Conservation (phyloP, 2,797 vertebrate species). For the Falco novaeseelandiae region DNA sequence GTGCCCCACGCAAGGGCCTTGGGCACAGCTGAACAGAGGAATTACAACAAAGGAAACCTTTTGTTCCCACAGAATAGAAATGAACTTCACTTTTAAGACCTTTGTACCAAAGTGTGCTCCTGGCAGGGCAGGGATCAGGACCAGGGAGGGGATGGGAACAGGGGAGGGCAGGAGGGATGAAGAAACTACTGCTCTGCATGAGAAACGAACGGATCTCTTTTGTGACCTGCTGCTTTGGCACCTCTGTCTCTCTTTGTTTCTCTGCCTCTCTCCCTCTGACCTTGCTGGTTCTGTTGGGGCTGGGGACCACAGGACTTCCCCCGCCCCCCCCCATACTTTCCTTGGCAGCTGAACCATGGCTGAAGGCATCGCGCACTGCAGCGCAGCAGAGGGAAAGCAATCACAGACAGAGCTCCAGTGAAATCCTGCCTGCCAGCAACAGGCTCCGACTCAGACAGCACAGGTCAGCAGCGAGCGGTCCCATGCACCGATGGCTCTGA, state of each 20-base stretch:
- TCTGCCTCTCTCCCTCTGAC: not conserved
- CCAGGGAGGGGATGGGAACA: not conserved
- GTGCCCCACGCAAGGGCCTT: not conserved
- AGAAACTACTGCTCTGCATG: rapidly evolving
- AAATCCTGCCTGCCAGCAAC: not conserved
- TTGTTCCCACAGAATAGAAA: not conserved
- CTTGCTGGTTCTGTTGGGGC: not conserved
- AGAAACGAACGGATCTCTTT: not conserved
- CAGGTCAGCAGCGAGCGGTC: not conserved
- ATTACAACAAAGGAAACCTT: not conserved
- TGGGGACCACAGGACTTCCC: not conserved
- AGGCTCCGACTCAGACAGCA: not conserved
- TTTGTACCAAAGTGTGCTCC: not conserved
- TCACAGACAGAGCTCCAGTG: rapidly evolving
- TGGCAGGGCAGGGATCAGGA: not conserved
- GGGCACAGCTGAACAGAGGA: not conserved
- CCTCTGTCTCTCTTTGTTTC: too few relatives aligned
- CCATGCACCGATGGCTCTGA: not conserved
- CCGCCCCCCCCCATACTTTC: not conserved
- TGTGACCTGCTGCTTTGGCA: not conserved
- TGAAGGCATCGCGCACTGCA: not conserved
- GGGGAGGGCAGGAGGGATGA: not conserved
- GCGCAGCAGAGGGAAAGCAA: not conserved
- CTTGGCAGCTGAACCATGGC: not conserved
- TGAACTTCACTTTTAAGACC: not conserved